Conservation (phyloP, 2,113 vertebrate genomes). For the Microtus pennsylvanicus region DNA sequence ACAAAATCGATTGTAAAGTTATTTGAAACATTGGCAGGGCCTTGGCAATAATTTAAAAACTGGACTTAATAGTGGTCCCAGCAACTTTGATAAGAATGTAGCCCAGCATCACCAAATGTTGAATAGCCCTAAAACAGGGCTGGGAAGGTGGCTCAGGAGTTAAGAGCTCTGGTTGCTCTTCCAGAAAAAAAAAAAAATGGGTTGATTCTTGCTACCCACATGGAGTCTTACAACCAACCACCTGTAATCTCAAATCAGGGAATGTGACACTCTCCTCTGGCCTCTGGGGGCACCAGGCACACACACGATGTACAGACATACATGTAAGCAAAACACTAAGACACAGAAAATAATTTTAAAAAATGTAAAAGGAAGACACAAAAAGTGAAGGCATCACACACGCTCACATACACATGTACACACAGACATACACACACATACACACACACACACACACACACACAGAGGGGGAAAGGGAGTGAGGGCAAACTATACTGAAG, state of each 20-base stretch:
- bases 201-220: not conserved
- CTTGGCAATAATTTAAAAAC: not conserved
- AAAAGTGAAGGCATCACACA: not conserved
- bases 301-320: not conserved
- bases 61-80: not conserved
- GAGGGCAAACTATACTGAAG: not conserved
- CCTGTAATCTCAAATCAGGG: not conserved
- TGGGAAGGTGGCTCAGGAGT: not conserved
- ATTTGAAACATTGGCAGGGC: not conserved
- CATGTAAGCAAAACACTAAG: not conserved
- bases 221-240: not conserved
- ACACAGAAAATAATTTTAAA: not conserved
- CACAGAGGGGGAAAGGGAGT: not conserved
- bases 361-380: not conserved
- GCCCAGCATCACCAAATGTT: not conserved
- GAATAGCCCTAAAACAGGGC: not conserved
- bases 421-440: not conserved
- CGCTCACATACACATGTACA: not conserved
- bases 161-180: not conserved
- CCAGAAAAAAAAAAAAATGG: not conserved
- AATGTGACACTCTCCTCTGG: too few species aligned
- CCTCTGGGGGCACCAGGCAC: not conserved
- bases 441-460: not conserved
- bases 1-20: not conserved
- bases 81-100: not conserved